Percentiles rank a stretch among this genome's conserved stretches.
Evolutionary conservation across 2,113 vertebrate species (phyloP).

Genomic region (Callocephalon fimbriatum): DNA sequence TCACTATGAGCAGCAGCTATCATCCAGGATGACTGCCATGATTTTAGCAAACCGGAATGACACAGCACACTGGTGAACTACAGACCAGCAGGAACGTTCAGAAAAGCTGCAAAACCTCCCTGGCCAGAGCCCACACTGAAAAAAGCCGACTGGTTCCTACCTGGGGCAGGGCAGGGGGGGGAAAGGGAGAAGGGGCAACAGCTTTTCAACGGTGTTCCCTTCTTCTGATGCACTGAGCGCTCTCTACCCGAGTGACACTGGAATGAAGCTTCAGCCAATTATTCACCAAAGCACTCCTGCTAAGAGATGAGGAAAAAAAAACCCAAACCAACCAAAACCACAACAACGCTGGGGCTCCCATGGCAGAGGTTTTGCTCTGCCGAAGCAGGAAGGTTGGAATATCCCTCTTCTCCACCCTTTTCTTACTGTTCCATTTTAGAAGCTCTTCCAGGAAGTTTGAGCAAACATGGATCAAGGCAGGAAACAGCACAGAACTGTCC

Average conservation of each 20-base stretch:
- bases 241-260: neutral
- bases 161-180: too few relatives aligned
- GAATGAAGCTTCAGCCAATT: neutral
- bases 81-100: neutral
- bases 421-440: too few relatives aligned
- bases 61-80: neutral
- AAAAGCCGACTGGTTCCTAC: neutral
- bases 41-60: neutral
- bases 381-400: neutral
- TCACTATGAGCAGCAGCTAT: neutral
- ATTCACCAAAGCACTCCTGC: neutral
- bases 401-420: neutral
- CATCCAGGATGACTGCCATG: neutral
- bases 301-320: accelerated
- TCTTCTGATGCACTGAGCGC: neutral
- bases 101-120: neutral
- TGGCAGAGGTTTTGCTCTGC: neutral
- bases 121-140: neutral
- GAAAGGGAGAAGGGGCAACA: too few relatives aligned
- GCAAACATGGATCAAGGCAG: neutral
- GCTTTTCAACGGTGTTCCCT: accelerated
- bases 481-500: neutral
- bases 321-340: neutral
- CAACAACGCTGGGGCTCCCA: neutral
- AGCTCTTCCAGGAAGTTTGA: neutral